Percentiles rank a stretch among this genome's conserved stretches.
phyloP scores from a whole-genome alignment of 2,888 invertebrate species.

The Cataglyphis altisquamis region DNA sequence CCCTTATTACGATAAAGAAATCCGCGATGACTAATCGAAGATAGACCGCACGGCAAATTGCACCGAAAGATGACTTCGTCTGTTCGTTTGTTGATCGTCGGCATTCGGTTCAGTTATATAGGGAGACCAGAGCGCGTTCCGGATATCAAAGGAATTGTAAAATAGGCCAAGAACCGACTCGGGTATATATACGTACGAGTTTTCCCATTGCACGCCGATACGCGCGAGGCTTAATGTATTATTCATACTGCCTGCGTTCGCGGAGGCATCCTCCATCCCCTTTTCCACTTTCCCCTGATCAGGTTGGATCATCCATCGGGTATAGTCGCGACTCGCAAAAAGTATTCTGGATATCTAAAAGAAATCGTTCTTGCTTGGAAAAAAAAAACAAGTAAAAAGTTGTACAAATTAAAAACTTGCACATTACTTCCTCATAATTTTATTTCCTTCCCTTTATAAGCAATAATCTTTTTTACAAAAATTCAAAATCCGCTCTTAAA shows the following conservation, averaged over 20 bases:
- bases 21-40: slow-evolving; percentile 25
- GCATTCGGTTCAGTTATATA: slow-evolving; percentile 58
- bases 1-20: slow-evolving; percentile 8
- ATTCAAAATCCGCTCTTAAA: no score
- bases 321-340: slow-evolving; percentile 15
- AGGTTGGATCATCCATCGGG: slow-evolving; percentile 32
- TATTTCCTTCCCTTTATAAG: no score
- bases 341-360: slow-evolving; percentile 22
- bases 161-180: slow-evolving; percentile 68
- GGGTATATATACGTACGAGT: slow-evolving; percentile 52
- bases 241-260: slow-evolving; percentile 65
- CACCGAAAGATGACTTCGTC: slow-evolving; percentile 3
- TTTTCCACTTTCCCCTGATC: slow-evolving; percentile 37
- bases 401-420: no score
- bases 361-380: not conserved
- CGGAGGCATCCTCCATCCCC: slow-evolving; percentile 25
- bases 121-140: slow-evolving; percentile 37
- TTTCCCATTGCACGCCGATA: slow-evolving; percentile 40
- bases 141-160: slow-evolving; percentile 71
- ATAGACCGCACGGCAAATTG: slow-evolving; percentile 42
- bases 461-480: no score
- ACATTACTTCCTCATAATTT: no score
- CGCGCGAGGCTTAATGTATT: slow-evolving; percentile 66
- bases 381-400: not conserved
- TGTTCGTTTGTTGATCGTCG: slow-evolving; percentile 33